These are phyloP conservation scores for Diphyllodes magnificus DNA, from an alignment of 2,113 vertebrate species.

Conservation along the genomic window DNA sequence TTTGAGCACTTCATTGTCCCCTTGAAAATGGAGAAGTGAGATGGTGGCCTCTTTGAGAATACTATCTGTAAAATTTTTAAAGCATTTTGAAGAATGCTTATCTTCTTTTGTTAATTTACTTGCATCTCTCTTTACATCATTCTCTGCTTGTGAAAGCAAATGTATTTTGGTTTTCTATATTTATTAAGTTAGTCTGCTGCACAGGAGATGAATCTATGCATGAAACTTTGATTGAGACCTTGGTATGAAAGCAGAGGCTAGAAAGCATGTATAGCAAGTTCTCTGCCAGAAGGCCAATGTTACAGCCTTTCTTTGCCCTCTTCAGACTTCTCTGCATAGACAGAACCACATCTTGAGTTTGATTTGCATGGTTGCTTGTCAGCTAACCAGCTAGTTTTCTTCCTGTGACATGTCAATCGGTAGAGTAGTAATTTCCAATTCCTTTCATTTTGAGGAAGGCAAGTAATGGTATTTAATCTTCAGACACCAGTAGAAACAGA, in stretches of 20 bases:
- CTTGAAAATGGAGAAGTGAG: neutral
- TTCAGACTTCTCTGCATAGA: neutral
- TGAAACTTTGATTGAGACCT: neutral
- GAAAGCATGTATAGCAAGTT: neutral
- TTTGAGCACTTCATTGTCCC: neutral
- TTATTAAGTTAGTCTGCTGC: neutral
- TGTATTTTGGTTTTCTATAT: neutral
- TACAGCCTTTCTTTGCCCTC: neutral
- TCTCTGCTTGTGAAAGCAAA: neutral
- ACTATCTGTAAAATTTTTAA: neutral
- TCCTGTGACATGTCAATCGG: neutral
- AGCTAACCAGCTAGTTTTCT: neutral
- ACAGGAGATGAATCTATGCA: neutral
- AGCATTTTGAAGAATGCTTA: neutral
- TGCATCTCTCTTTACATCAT: neutral
- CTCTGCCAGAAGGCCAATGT: neutral
- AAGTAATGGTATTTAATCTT: neutral
- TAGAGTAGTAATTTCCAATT: slow-evolving; percentile 1
- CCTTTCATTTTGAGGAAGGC: neutral
- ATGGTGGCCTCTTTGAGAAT: neutral
- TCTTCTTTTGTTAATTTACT: neutral
- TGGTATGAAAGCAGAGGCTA: neutral
- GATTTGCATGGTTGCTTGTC: neutral
- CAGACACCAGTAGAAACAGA: neutral
- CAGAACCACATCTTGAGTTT: neutral